A percentile compares a stretch with the other conserved stretches of the same genome.
Conservation (phyloP, 2,797 vertebrate species). For the Helarctos malayanus region DNA sequence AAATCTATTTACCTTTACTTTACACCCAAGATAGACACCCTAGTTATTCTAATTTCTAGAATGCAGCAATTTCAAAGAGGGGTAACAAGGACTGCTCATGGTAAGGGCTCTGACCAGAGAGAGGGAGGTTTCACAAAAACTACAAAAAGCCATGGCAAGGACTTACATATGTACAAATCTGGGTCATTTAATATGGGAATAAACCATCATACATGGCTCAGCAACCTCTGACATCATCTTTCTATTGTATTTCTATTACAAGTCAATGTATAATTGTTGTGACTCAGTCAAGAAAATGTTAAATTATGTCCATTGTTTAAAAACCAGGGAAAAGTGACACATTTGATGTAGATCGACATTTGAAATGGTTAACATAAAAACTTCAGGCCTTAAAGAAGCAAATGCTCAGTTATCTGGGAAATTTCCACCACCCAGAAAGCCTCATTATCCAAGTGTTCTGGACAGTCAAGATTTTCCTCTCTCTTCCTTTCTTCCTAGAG, state of each 20-base stretch:
- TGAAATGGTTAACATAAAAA: constrained; percentile 72
- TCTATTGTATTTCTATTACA: constrained; percentile 42
- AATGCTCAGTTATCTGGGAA: constrained; percentile 66
- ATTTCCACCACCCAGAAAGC: constrained; percentile 61
- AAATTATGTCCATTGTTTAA: constrained; percentile 65
- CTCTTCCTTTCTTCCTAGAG: constrained; percentile 65
- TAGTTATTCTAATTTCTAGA: constrained; percentile 43
- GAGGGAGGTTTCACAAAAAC: constrained; percentile 42
- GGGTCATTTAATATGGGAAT: constrained; percentile 62
- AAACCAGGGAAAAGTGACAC: constrained; percentile 20
- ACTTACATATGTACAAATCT: constrained; percentile 32
- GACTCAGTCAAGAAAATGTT: constrained; percentile 40
- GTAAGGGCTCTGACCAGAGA: neutral
- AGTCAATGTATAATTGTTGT: constrained; percentile 54
- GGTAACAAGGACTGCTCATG: neutral
- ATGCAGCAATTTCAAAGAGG: constrained; percentile 20
- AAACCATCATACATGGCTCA: constrained; percentile 55
- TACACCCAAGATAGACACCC: neutral
- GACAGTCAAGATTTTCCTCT: constrained; percentile 64
- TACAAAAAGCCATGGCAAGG: constrained; percentile 34
- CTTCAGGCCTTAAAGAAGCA: constrained; percentile 38
- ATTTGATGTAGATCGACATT: constrained; percentile 56
- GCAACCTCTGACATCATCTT: constrained; percentile 46
- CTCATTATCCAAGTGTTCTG: constrained; percentile 44
- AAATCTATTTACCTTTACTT: constrained; percentile 38